Evolutionary conservation across 2,797 vertebrate genomes (phyloP), one percentile per base, ranked within the genome.

Genomic region (Semaprochilodus insignis): DNA sequence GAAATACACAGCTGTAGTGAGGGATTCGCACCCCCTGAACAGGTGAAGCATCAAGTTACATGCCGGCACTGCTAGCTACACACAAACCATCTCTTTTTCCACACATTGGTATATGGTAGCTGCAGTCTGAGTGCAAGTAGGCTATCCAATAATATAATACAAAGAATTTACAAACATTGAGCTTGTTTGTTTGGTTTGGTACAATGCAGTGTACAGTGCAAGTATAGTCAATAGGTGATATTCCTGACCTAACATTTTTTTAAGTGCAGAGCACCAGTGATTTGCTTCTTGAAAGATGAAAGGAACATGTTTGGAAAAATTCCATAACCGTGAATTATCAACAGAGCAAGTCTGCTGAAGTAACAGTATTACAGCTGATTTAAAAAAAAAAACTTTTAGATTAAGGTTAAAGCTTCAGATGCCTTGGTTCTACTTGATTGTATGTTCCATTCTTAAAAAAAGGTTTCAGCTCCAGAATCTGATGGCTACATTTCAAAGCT

Each of bases 1-100:
- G 90, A 99, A 99, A 91, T 99, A 97, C 73, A 99, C 97, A 14
- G 97, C 98, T 83, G 98, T 99, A 90, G 96, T 97, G 62, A 90
- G 97, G 84, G 97, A 99, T 88, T 91, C 94, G 74, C 97, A 98
- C 88, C 87, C 93, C 85, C 91, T 96, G 52, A 95, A 93, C 94
- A 98, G 98, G 98, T 99, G 91, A 91, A 91, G 87, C 51, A 51
- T 81, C 21, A 7, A 16, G 16, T 31, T 27, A 44, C 54, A 71
- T 19, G 21, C 31, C 66, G 21, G 6, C 34, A 10, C 23, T 63
- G 17, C 40, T 21, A 11, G 40, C 14, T 74, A 21, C 51, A 69
- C 48, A 63, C 51, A 69, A 44, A 17, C 21, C 8, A n/a, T 69
- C 17, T 54, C 62, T 31, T 14, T 70, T 17, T 60, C 13, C 69